phyloP scores from a whole-genome alignment of 2,888 invertebrate species.

The Petrophora chlorosata region DNA sequence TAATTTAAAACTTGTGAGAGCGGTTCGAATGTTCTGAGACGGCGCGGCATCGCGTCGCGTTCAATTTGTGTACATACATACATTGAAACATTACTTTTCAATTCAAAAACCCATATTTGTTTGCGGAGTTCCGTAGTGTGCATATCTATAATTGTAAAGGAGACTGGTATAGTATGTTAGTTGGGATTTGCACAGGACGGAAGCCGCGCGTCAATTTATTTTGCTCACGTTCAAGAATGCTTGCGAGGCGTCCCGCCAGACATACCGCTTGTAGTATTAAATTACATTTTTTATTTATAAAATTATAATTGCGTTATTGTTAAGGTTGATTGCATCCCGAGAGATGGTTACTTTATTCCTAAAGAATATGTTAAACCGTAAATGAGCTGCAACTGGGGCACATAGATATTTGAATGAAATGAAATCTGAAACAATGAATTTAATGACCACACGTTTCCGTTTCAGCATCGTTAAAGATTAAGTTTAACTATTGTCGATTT shows the following conservation, averaged over 20 bases:
- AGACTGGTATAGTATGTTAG: background rate
- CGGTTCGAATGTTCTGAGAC: constrained; percentile 42
- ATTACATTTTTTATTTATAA: constrained; percentile 50
- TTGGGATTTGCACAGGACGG: constrained; percentile 8
- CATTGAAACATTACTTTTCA: constrained; percentile 22
- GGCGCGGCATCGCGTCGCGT: constrained; percentile 39
- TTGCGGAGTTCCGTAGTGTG: constrained; percentile 18
- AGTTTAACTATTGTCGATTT: constrained; percentile 58
- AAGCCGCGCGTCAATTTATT: constrained; percentile 10
- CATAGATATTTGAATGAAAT: constrained; percentile 49
- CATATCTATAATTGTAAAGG: constrained; percentile 3
- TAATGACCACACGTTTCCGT: constrained; percentile 50
- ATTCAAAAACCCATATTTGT: constrained; percentile 19
- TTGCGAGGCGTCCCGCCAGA: constrained; percentile 51
- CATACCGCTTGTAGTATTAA: constrained; percentile 55
- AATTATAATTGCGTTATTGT: constrained; percentile 43
- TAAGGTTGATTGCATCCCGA: constrained; percentile 42
- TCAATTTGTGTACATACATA: constrained; percentile 31
- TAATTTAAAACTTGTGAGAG: constrained; percentile 65
- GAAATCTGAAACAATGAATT: constrained; percentile 62
- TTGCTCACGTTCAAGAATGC: constrained; percentile 22
- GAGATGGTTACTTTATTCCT: constrained; percentile 38
- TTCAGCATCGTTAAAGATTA: constrained; percentile 57
- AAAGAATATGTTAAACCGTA: constrained; percentile 12
- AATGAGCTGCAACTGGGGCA: constrained; percentile 26